Conservation (phyloP, 2,797 vertebrate species). For the Trachurus trachurus region DNA sequence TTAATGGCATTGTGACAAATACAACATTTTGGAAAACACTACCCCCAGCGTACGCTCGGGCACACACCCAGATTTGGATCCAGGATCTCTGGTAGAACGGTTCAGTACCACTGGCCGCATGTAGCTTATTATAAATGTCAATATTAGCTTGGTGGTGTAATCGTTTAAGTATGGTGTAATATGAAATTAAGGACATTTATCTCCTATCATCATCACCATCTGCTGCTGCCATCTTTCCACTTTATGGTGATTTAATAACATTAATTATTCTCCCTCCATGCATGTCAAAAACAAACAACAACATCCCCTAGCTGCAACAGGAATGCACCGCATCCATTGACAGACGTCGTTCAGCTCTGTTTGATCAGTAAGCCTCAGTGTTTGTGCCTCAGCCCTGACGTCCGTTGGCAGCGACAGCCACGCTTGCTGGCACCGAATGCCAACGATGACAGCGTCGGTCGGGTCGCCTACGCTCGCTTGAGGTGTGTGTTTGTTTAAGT, state of each 20-base stretch:
- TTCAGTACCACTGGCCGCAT: too few relatives aligned
- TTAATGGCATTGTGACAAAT: background rate
- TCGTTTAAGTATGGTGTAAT: background rate
- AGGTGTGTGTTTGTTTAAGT: constrained; percentile 25
- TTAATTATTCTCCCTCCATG: background rate
- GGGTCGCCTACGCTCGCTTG: background rate
- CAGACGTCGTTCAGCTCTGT: constrained; percentile 2
- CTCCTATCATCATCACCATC: background rate
- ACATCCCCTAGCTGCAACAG: background rate
- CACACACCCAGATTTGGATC: background rate
- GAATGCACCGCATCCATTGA: background rate
- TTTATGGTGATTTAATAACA: background rate
- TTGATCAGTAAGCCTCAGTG: constrained; percentile 2
- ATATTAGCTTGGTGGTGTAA: background rate
- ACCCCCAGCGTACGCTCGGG: too few relatives aligned
- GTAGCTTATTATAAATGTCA: too few relatives aligned
- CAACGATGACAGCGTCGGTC: background rate
- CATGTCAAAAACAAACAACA: constrained; percentile 1
- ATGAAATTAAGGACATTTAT: background rate
- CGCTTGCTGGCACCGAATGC: background rate
- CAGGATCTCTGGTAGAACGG: background rate
- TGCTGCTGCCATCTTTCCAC: background rate
- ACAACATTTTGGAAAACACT: background rate
- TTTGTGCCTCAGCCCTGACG: constrained; percentile 39
- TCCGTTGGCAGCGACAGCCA: constrained; percentile 32